A percentile compares a stretch with the other conserved stretches of the same genome.
Conservation (phyloP, 2,888 invertebrate genomes). For the Brenthis hecate region DNA sequence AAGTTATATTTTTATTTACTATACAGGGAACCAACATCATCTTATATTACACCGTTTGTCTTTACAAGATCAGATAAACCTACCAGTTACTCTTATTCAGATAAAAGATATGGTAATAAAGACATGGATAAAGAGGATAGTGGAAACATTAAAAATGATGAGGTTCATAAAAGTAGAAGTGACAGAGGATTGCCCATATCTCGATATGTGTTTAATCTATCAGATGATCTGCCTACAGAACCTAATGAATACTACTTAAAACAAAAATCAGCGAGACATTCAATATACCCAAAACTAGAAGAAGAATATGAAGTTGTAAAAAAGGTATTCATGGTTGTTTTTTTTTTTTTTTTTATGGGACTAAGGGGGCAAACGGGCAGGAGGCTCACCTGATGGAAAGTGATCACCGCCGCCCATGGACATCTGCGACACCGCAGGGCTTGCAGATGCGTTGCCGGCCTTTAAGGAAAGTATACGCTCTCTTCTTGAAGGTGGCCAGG, state of each 20-base stretch:
- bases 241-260: conserved; percentile 83
- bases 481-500: no score
- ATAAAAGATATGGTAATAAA: conserved; percentile 51
- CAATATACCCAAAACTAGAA: conserved; percentile 64
- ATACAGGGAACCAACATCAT: conserved; percentile 71
- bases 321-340: conserved; percentile 63
- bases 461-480: no score
- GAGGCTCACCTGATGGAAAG: no score
- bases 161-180: conserved; percentile 58
- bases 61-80: conserved; percentile 90
- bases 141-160: conserved; percentile 54
- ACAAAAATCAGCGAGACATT: conserved; percentile 72
- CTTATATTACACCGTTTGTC: conserved; percentile 88
- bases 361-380: no score
- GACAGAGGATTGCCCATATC: conserved; percentile 75
- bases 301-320: conserved; percentile 71
- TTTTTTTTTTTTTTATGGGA: no score
- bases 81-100: conserved; percentile 64
- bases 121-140: conserved; percentile 32
- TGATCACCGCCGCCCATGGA: no score
- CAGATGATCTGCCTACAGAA: conserved; percentile 83
- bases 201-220: conserved; percentile 84
- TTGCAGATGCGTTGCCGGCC: no score
- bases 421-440: no score
- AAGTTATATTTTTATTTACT: conserved; percentile 9